These are phyloP conservation scores for Eonycteris spelaea DNA, from an alignment of 2,113 vertebrate species.

Conservation along the genomic window DNA sequence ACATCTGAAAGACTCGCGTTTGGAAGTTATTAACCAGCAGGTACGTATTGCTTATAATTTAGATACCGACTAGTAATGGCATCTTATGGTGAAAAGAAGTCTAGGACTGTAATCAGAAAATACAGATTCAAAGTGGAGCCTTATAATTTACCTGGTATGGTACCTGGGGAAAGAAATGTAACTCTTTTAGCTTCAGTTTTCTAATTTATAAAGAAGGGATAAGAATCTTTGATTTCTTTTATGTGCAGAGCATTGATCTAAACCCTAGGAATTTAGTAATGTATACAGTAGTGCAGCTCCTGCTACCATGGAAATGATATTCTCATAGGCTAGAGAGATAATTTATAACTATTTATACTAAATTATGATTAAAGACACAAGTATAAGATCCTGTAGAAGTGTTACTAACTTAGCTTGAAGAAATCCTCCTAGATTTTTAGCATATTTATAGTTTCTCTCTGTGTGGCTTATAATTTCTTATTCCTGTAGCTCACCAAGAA, in stretches of 20 bases:
- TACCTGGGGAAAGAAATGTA: neutral
- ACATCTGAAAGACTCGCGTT: slow-evolving; percentile 90
- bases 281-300: neutral
- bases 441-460: neutral
- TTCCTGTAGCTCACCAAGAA: neutral
- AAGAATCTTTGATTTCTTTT: neutral
- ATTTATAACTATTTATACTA: neutral
- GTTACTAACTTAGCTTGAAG: neutral
- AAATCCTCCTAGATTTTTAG: neutral
- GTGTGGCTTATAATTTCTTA: neutral
- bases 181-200: neutral
- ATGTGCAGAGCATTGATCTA: neutral
- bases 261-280: neutral
- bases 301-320: neutral
- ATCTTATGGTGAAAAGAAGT: neutral
- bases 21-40: slow-evolving; percentile 97
- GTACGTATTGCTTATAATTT: slow-evolving; percentile 74
- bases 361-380: neutral
- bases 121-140: neutral
- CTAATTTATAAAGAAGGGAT: neutral
- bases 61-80: neutral
- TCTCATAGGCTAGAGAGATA: neutral
- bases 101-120: neutral
- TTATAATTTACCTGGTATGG: neutral
- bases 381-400: neutral